These are phyloP conservation scores for Dioctria linearis DNA, from an alignment of 2,888 invertebrate genomes.

Conservation along the genomic window DNA sequence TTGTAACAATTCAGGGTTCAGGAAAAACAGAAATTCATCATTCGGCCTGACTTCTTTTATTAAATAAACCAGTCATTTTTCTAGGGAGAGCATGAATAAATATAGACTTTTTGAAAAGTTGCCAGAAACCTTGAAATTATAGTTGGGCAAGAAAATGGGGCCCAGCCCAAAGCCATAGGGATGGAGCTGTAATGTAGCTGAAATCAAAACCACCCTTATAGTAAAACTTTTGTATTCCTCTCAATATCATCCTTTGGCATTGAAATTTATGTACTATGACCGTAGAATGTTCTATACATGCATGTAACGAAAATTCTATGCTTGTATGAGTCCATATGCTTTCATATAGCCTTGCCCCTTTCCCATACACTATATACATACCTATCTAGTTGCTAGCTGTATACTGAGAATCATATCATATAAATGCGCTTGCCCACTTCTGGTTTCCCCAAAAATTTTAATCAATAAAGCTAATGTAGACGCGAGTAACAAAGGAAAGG, in stretches of 20 bases:
- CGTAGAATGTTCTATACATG: conserved; percentile 2
- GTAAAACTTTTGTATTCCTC: conserved; percentile 7
- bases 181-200: too few relatives aligned
- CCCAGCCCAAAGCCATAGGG: background rate
- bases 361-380: background rate
- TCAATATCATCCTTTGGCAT: conserved; percentile 26
- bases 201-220: background rate
- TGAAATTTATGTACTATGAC: background rate
- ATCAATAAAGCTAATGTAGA: conserved; percentile 57
- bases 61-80: background rate
- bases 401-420: background rate
- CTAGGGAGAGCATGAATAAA: background rate
- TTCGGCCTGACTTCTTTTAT: background rate
- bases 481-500: background rate
- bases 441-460: conserved; percentile 52
- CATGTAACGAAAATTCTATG: background rate
- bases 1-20: background rate
- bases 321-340: conserved; percentile 5
- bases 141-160: background rate
- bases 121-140: conserved; percentile 1
- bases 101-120: background rate
- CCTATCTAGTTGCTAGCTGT: background rate
- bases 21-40: background rate
- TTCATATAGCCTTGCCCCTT: background rate
- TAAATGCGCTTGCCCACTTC: conserved; percentile 47